A percentile compares a stretch with the other conserved stretches of the same genome.
Evolutionary conservation across 2,113 vertebrate species (phyloP).

Genomic region (Lepus americanus): DNA sequence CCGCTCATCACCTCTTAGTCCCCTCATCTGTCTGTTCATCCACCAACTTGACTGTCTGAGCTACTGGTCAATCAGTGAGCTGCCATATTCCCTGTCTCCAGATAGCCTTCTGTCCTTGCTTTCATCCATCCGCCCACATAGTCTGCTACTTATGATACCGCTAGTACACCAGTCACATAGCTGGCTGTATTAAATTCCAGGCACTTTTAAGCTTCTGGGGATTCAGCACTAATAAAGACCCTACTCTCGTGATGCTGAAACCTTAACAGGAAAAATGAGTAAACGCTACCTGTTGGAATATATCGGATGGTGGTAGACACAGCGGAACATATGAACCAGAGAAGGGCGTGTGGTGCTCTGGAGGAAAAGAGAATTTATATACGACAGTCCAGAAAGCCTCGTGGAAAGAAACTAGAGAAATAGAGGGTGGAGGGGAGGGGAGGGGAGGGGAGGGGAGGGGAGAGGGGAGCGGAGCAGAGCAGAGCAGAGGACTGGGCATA

Average conservation of each 20-base stretch:
- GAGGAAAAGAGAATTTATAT: no score
- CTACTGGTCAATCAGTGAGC: not conserved
- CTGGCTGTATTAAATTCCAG: not conserved
- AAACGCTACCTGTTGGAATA: not conserved
- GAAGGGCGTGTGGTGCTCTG: not conserved
- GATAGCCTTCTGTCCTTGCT: not conserved
- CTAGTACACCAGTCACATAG: no score
- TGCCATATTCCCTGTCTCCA: not conserved
- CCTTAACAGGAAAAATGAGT: not conserved
- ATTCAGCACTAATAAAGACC: not conserved
- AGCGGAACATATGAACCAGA: not conserved
- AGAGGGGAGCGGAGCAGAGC: not conserved
- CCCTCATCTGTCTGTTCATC: no score
- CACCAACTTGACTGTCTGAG: not conserved
- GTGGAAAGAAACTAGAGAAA: not conserved
- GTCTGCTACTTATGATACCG: no score
- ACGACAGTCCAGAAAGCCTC: not conserved
- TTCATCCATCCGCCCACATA: not conserved
- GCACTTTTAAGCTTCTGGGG: not conserved
- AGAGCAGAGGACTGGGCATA: rapidly evolving
- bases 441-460: not conserved
- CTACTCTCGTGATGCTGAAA: not conserved
- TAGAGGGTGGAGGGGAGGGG: not conserved
- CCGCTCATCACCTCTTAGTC: not conserved
- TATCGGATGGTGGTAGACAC: not conserved